A percentile compares a stretch with the other conserved stretches of the same genome.
Conservation (phyloP, 2,113 vertebrate genomes). For the Oreocharis arfaki region DNA sequence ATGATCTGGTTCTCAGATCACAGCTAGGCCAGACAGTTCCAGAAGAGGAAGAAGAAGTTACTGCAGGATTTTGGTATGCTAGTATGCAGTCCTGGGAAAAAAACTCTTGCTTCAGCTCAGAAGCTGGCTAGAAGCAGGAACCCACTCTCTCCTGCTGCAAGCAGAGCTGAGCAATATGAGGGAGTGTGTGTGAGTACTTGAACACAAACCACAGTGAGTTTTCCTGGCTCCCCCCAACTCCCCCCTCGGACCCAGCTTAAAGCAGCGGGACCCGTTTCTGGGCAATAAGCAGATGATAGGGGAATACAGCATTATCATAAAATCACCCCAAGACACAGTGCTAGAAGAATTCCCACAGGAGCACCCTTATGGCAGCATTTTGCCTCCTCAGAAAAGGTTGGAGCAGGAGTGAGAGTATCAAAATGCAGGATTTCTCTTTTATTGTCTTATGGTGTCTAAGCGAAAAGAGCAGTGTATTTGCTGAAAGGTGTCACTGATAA, state of each 20-base stretch:
- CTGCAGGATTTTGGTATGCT: accelerated
- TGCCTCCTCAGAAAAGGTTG: not conserved
- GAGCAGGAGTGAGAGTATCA: not conserved
- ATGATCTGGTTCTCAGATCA: not conserved
- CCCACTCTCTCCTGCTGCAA: not conserved
- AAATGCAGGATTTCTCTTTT: not conserved
- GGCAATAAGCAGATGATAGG: not conserved
- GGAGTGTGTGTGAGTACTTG: not conserved
- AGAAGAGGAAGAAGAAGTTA: not conserved
- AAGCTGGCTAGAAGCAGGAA: not conserved
- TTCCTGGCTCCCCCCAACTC: not conserved
- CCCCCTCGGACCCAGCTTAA: not conserved
- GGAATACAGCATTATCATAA: not conserved
- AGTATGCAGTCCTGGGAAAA: not conserved
- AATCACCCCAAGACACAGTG: not conserved
- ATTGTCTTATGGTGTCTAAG: not conserved
- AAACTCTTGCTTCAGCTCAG: not conserved
- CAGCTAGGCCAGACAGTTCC: not conserved
- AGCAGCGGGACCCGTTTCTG: not conserved
- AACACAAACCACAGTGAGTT: not conserved
- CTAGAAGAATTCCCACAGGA: not conserved
- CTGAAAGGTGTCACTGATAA: not conserved
- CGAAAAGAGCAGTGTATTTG: not conserved
- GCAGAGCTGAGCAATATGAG: not conserved
- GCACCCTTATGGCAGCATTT: not conserved